These are phyloP conservation scores for Astyanax mexicanus DNA, from an alignment of 2,797 vertebrate species.

Conservation along the genomic window DNA sequence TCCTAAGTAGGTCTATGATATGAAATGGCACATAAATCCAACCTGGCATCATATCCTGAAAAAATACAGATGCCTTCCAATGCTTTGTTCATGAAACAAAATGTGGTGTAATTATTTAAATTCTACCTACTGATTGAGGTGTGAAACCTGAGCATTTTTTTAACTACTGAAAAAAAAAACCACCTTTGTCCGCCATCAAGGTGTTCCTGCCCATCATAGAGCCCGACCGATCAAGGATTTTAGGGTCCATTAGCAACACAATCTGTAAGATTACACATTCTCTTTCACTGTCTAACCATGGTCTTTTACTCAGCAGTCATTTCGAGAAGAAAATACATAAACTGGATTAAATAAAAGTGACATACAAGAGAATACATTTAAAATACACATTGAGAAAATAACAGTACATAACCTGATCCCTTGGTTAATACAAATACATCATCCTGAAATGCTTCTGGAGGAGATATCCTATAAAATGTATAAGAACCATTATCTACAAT, in stretches of 20 bases:
- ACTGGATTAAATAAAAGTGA: conserved; percentile 50
- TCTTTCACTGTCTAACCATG: conserved; percentile 1
- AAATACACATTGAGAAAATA: conserved; percentile 50
- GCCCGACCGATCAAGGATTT: conserved; percentile 58
- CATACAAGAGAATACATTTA: conserved; percentile 50
- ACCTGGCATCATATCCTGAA: conserved; percentile 50
- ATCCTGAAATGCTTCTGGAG: conserved; percentile 54
- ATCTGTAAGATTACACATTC: conserved; percentile 19
- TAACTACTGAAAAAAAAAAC: conserved; percentile 44
- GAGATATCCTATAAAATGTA: conserved; percentile 42
- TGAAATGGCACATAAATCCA: conserved; percentile 68
- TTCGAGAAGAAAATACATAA: conserved; percentile 36
- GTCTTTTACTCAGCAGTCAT: conserved; percentile 46
- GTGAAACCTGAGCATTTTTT: conserved; percentile 61
- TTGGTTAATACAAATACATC: conserved; percentile 45
- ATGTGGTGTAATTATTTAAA: conserved; percentile 48
- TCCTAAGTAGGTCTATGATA: conserved; percentile 54
- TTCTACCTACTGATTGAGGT: conserved; percentile 55
- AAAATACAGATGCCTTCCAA: conserved; percentile 55
- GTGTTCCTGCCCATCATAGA: conserved; percentile 55
- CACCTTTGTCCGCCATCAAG: conserved; percentile 21
- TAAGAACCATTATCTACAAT: conserved; percentile 47
- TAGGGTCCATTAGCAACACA: conserved; percentile 24
- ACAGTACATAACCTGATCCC: conserved; percentile 33
- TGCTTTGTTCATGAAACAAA: conserved; percentile 66